Conservation (phyloP, 2,888 invertebrate genomes). For the Linnaemya tessellans region DNA sequence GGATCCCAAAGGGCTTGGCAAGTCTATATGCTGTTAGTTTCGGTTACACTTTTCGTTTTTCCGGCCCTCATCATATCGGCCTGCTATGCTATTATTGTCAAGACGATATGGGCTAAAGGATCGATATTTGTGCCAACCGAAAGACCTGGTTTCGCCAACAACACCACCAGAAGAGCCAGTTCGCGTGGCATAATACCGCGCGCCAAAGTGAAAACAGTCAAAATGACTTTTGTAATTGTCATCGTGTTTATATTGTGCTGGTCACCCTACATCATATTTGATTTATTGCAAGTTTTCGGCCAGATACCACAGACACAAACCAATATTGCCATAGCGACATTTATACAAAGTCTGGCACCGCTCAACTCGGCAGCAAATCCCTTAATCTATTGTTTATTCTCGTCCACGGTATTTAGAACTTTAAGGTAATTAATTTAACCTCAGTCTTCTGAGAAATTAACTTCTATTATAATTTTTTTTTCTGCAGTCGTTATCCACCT, state of each 20-base stretch:
- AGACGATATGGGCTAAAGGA: constrained; percentile 94
- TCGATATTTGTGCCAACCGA: constrained; percentile 81
- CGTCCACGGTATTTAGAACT: constrained; percentile 92
- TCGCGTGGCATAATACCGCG: constrained; percentile 96
- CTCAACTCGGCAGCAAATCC: constrained; percentile 97
- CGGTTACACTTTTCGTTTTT: constrained; percentile 91
- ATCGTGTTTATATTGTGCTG: constrained; percentile 97
- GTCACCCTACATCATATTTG: constrained; percentile 97
- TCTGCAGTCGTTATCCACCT: constrained; percentile 85
- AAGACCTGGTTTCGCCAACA: constrained; percentile 81
- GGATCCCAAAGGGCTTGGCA: constrained; percentile 91
- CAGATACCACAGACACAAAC: constrained; percentile 91
- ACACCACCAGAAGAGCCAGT: constrained; percentile 90
- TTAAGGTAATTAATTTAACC: constrained; percentile 86
- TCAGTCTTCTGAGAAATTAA: not conserved
- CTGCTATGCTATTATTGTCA: constrained; percentile 95
- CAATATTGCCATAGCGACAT: constrained; percentile 92
- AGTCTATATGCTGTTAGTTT: constrained; percentile 93
- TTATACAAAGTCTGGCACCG: constrained; percentile 95
- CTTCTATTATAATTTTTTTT: constrained; percentile 35
- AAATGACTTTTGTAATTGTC: constrained; percentile 98
- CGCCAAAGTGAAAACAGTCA: constrained; percentile 98
- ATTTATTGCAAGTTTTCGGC: constrained; percentile 94
- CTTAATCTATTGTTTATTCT: constrained; percentile 96
- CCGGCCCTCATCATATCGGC: constrained; percentile 94